Percentiles rank a stretch among this genome's conserved stretches.
These are phyloP conservation scores for Mustela lutreola DNA, from an alignment of 2,113 vertebrate genomes.

Conservation along the genomic window DNA sequence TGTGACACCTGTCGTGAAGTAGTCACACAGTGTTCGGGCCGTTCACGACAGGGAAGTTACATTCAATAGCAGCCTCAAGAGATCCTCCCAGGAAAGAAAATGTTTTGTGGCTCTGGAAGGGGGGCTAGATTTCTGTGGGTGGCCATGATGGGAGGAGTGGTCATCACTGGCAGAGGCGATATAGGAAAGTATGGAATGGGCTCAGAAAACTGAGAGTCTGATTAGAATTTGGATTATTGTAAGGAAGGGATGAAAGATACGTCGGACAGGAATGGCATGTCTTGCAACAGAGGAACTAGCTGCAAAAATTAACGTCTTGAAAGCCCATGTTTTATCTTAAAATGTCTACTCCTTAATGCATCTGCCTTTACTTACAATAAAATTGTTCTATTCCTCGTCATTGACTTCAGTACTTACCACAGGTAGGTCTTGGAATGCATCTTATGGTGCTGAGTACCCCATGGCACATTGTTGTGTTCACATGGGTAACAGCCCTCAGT, in stretches of 20 bases:
- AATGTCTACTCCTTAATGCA: background rate
- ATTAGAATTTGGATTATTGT: background rate
- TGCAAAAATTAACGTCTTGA: background rate
- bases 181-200: background rate
- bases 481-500: rapidly evolving
- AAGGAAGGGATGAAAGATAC: background rate
- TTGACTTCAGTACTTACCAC: background rate
- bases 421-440: background rate
- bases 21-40: background rate
- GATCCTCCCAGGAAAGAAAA: background rate
- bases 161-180: background rate
- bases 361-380: background rate
- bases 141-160: too few species aligned
- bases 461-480: rapidly evolving
- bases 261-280: too few species aligned
- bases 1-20: too few species aligned
- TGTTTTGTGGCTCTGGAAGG: background rate
- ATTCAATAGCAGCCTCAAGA: background rate
- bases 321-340: background rate
- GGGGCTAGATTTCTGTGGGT: background rate
- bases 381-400: background rate
- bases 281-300: background rate
- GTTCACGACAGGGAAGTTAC: background rate
- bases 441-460: background rate
- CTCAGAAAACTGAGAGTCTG: background rate